These are phyloP conservation scores for Oreortyx pictus DNA, from an alignment of 2,797 vertebrate species.

Conservation along the genomic window DNA sequence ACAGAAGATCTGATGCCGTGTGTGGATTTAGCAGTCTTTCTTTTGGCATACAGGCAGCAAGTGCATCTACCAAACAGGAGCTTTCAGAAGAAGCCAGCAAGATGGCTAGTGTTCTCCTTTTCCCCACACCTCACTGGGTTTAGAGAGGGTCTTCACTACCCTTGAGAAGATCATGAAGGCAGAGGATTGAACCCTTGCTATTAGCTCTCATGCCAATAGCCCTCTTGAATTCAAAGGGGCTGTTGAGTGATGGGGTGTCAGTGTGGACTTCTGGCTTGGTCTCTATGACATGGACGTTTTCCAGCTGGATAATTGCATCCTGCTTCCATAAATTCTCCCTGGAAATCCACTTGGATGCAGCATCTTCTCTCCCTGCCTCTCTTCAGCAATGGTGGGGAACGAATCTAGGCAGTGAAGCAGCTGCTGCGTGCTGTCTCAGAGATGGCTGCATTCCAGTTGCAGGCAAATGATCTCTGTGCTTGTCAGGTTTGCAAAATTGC, in stretches of 20 bases:
- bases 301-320: conserved; percentile 29
- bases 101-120: background rate
- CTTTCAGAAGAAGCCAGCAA: background rate
- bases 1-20: background rate
- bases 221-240: background rate
- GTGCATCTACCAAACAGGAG: background rate
- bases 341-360: conserved; percentile 5
- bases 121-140: background rate
- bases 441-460: background rate
- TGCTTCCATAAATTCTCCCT: background rate
- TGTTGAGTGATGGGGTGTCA: background rate
- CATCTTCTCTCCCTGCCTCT: background rate
- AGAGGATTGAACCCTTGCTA: background rate
- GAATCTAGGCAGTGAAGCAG: background rate
- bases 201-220: background rate
- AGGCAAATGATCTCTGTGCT: background rate
- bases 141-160: background rate
- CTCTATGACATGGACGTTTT: background rate
- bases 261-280: background rate
- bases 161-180: background rate
- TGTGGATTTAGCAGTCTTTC: background rate
- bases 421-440: background rate
- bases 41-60: too few relatives aligned
- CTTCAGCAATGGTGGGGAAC: background rate
- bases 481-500: background rate